Evolutionary conservation across 2,113 vertebrate genomes (phyloP).

Genomic region (Passerina amoena): DNA sequence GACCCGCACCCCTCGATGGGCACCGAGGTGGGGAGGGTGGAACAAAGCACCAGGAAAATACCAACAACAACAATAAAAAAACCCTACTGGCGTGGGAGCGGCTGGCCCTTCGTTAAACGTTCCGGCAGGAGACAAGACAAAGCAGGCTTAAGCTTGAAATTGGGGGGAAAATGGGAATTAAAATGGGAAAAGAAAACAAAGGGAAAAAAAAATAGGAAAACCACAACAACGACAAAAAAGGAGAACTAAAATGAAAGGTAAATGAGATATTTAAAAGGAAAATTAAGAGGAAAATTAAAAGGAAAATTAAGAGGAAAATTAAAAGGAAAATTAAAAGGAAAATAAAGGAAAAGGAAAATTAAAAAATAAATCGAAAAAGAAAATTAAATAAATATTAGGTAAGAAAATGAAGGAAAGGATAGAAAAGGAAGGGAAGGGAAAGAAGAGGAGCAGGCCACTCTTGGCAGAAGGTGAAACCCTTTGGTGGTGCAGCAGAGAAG

Average conservation of each 20-base stretch:
- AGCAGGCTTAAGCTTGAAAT: not conserved
- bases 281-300: not conserved
- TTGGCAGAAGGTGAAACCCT: not conserved
- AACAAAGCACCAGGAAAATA: not conserved
- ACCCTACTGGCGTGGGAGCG: not conserved
- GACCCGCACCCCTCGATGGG: not conserved
- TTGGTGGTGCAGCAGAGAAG: not conserved
- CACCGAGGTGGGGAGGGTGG: not conserved
- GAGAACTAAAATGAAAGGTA: accelerated
- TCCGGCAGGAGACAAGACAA: not conserved
- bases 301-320: no score
- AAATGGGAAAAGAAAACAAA: not conserved
- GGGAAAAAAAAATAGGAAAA: accelerated
- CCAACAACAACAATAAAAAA: not conserved
- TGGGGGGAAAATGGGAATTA: not conserved
- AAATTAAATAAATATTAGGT: not conserved
- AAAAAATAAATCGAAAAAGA: accelerated
- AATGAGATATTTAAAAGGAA: accelerated
- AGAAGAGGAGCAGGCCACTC: not conserved
- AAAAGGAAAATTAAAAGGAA: not conserved
- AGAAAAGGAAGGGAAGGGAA: not conserved
- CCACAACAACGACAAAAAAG: accelerated
- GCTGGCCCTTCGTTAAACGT: not conserved
- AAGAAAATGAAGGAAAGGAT: not conserved
- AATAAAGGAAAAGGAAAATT: not conserved